phyloP scores from a whole-genome alignment of 1,140 invertebrate genomes.

The Drosophila kohkoa region DNA sequence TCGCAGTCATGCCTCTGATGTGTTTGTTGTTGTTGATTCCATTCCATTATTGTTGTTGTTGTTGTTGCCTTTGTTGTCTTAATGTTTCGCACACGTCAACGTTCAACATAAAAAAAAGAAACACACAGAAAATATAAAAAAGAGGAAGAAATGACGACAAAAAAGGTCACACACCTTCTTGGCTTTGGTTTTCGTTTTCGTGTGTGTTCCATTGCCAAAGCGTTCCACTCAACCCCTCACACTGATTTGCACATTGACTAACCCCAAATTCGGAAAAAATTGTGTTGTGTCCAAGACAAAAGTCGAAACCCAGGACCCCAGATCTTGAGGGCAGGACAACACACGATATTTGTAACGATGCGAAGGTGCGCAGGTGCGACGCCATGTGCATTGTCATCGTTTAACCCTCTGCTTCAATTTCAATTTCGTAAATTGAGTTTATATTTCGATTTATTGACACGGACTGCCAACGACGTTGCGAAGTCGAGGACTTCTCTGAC shows the following conservation, averaged over 20 bases:
- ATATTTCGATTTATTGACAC: constrained; percentile 82
- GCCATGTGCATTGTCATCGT: constrained; percentile 48
- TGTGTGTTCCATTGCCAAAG: constrained; percentile 37
- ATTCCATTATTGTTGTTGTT: constrained; percentile 45
- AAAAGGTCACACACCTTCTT: constrained; percentile 76
- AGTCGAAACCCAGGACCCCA: neutral
- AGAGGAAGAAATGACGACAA: constrained; percentile 37
- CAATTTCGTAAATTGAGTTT: constrained; percentile 82
- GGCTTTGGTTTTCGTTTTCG: constrained; percentile 6
- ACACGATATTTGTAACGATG: neutral
- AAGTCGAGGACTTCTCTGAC: constrained; percentile 54
- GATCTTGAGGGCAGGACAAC: constrained; percentile 37
- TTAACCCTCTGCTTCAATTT: constrained; percentile 78
- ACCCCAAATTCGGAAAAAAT: constrained; percentile 16
- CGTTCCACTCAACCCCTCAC: constrained; percentile 35
- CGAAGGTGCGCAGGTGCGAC: constrained; percentile 60
- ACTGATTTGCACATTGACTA: constrained; percentile 44
- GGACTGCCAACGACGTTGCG: constrained; percentile 51
- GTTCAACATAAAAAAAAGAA: constrained; percentile 17
- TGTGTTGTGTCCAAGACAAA: constrained; percentile 1
- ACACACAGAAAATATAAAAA: constrained; percentile 15
- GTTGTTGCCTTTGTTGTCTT: constrained; percentile 55
- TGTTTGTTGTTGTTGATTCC: constrained; percentile 22
- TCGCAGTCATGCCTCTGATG: constrained; percentile 41
- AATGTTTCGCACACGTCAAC: constrained; percentile 80